phyloP scores from a whole-genome alignment of 1,140 invertebrate genomes.

The Brachionus sp. region DNA sequence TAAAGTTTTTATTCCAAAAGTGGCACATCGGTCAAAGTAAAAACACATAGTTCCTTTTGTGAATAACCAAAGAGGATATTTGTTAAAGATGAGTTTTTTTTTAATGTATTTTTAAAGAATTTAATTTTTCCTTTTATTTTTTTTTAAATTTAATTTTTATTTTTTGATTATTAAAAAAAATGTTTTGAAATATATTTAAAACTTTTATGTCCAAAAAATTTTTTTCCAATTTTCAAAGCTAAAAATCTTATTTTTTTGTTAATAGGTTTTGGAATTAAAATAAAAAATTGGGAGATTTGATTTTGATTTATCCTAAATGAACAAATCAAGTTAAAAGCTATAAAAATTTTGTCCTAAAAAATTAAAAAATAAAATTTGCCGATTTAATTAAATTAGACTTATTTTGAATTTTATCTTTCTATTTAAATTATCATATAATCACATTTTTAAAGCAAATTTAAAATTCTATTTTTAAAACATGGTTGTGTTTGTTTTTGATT shows the following conservation, averaged over 20 bases:
- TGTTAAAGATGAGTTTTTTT: conserved; percentile 8
- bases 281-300: too few species aligned
- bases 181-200: background rate
- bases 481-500: background rate
- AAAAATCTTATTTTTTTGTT: background rate
- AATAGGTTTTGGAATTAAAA: too few species aligned
- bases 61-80: background rate
- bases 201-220: background rate
- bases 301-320: background rate
- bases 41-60: background rate
- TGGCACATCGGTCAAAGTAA: background rate
- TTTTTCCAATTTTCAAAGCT: background rate
- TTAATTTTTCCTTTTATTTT: background rate
- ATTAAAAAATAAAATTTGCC: too few species aligned
- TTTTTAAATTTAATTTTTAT: background rate
- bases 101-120: background rate
- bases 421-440: background rate
- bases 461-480: background rate
- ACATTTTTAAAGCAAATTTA: background rate
- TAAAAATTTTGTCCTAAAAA: background rate
- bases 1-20: background rate
- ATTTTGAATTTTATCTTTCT: background rate
- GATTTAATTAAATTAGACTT: too few species aligned
- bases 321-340: background rate
- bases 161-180: background rate